phyloP scores from a whole-genome alignment of 2,797 vertebrate genomes.

The Clarias platycephalus region DNA sequence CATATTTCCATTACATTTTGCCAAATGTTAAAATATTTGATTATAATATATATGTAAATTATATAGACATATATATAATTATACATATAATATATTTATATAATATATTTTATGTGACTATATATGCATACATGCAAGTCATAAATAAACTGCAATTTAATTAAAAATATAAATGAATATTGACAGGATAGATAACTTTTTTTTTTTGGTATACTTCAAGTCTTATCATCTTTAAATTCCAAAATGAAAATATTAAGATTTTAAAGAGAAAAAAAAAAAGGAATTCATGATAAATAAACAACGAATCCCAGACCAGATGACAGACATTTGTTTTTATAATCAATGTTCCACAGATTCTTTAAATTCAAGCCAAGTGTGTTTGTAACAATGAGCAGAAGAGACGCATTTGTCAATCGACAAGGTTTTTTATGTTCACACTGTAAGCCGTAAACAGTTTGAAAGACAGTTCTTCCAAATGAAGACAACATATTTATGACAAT shows the following conservation, averaged over 20 bases:
- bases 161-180: not conserved
- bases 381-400: not conserved
- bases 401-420: not conserved
- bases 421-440: not conserved
- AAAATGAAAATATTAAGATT: not conserved
- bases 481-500: slow-evolving; percentile 1
- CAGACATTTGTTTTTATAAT: not conserved
- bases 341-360: not conserved
- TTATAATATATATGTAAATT: not conserved
- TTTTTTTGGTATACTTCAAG: not conserved
- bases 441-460: not conserved
- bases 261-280: not conserved
- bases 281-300: not conserved
- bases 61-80: not conserved
- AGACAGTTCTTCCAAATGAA: not conserved
- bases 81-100: not conserved
- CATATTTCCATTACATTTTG: too few relatives aligned
- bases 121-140: not conserved
- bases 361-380: not conserved
- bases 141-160: not conserved
- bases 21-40: too few relatives aligned
- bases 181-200: not conserved
- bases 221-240: not conserved
- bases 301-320: not conserved
- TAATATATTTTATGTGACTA: too few relatives aligned